These are phyloP conservation scores for Drosophila histrio DNA, from an alignment of 2,888 invertebrate species.

Conservation along the genomic window DNA sequence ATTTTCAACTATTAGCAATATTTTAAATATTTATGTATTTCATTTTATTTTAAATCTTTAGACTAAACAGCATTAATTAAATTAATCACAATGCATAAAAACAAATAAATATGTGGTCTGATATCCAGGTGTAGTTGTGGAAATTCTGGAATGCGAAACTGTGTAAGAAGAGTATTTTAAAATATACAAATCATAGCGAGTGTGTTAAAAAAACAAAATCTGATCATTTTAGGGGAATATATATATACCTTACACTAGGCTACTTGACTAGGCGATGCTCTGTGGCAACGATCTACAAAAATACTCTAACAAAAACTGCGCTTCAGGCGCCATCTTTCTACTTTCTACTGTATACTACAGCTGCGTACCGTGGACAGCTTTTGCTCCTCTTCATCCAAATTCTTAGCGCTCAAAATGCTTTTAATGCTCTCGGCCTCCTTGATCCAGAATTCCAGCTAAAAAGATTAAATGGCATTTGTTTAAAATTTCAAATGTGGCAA, in stretches of 20 bases:
- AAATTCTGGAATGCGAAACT: slow-evolving; percentile 27
- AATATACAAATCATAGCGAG: neutral
- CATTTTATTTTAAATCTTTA: neutral
- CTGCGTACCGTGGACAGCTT: slow-evolving; percentile 81
- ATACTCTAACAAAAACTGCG: slow-evolving; percentile 49
- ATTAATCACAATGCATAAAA: slow-evolving; percentile 50
- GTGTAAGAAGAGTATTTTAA: slow-evolving; percentile 6
- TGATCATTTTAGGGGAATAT: neutral
- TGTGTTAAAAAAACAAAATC: neutral
- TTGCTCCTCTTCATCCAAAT: slow-evolving; percentile 82
- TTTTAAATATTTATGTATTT: neutral
- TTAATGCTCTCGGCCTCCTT: slow-evolving; percentile 86
- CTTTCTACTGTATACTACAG: slow-evolving; percentile 80
- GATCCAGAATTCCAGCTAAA: slow-evolving; percentile 86
- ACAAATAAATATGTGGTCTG: slow-evolving; percentile 43
- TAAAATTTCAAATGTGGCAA: neutral
- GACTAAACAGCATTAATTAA: slow-evolving; percentile 55
- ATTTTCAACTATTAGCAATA: neutral
- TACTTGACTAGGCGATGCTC: slow-evolving; percentile 45
- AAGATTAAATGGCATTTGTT: neutral
- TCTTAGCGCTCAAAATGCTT: slow-evolving; percentile 84
- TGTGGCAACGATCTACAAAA: slow-evolving; percentile 55
- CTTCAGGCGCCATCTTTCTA: slow-evolving; percentile 37
- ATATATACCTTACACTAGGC: slow-evolving; percentile 5
- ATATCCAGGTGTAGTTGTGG: slow-evolving; percentile 2